Evolutionary conservation across 2,888 invertebrate species (phyloP).

Genomic region (Limnephilus rhombicus): DNA sequence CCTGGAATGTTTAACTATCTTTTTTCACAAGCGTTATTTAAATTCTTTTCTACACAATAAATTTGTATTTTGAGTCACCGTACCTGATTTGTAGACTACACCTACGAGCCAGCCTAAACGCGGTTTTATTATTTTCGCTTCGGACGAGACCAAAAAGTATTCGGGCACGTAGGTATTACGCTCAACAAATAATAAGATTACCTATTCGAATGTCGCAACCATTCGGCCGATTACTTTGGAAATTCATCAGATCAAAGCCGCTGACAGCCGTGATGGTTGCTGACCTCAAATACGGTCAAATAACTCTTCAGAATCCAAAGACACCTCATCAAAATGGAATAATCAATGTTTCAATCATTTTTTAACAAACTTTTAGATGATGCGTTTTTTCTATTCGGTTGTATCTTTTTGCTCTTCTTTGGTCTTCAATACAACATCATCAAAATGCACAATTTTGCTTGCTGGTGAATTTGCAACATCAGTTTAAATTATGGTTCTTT

Average conservation of each 20-base stretch:
- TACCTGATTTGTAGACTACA: background rate
- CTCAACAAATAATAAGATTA: background rate
- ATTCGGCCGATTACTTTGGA: background rate
- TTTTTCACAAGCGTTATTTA: background rate
- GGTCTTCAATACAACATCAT: background rate
- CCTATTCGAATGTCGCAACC: slow-evolving; percentile 3
- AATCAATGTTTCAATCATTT: background rate
- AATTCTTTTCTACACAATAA: background rate
- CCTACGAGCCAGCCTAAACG: background rate
- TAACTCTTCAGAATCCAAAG: background rate
- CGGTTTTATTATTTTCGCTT: background rate
- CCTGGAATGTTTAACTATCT: too few relatives aligned
- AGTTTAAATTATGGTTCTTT: background rate
- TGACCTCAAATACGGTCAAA: background rate
- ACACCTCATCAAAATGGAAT: background rate
- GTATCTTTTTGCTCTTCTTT: background rate
- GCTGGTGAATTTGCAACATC: background rate
- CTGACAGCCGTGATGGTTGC: slow-evolving; percentile 18
- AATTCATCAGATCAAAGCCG: slow-evolving; percentile 25
- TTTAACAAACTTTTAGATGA: background rate
- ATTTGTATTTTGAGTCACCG: background rate
- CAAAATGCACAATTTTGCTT: background rate
- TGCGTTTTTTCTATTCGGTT: background rate
- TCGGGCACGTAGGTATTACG: background rate
- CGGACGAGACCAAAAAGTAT: background rate